Percentiles rank a stretch among this genome's conserved stretches.
These are phyloP conservation scores for Drosophila sp. DNA, from an alignment of 1,140 invertebrate species.

Conservation along the genomic window DNA sequence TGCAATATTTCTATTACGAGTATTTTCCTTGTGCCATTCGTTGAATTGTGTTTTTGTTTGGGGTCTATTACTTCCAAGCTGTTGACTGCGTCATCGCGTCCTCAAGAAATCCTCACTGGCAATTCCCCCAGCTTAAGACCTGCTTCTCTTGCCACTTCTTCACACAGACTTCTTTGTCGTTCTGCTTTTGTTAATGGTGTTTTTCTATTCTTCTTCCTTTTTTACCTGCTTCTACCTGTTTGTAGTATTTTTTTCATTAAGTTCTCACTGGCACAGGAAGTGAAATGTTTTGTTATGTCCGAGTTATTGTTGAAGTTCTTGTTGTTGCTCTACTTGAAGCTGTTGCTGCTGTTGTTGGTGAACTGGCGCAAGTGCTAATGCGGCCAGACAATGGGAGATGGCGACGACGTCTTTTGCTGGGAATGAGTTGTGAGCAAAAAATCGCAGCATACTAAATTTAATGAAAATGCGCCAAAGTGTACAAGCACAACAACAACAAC, in stretches of 20 bases:
- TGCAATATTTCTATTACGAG: background rate
- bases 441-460: slow-evolving; percentile 49
- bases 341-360: slow-evolving; percentile 54
- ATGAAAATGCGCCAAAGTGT: slow-evolving; percentile 59
- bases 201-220: slow-evolving; percentile 54
- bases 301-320: slow-evolving; percentile 33
- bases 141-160: slow-evolving; percentile 36
- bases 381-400: slow-evolving; percentile 63
- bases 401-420: slow-evolving; percentile 21
- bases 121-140: slow-evolving; percentile 39
- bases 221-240: slow-evolving; percentile 39
- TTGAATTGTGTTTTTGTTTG: slow-evolving; percentile 53
- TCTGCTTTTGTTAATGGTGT: slow-evolving; percentile 63
- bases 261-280: slow-evolving; percentile 64
- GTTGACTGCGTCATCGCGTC: slow-evolving; percentile 69
- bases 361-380: slow-evolving; percentile 78
- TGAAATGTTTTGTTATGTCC: slow-evolving; percentile 64
- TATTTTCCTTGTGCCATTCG: slow-evolving; percentile 3
- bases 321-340: slow-evolving; percentile 29
- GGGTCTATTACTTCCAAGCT: slow-evolving; percentile 78
- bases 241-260: slow-evolving; percentile 64
- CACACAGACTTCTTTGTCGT: slow-evolving; percentile 37
- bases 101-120: slow-evolving; percentile 62
- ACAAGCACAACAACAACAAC: slow-evolving; percentile 22
- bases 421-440: slow-evolving; percentile 10